phyloP scores from a whole-genome alignment of 2,797 vertebrate species.

The Falco cherrug region DNA sequence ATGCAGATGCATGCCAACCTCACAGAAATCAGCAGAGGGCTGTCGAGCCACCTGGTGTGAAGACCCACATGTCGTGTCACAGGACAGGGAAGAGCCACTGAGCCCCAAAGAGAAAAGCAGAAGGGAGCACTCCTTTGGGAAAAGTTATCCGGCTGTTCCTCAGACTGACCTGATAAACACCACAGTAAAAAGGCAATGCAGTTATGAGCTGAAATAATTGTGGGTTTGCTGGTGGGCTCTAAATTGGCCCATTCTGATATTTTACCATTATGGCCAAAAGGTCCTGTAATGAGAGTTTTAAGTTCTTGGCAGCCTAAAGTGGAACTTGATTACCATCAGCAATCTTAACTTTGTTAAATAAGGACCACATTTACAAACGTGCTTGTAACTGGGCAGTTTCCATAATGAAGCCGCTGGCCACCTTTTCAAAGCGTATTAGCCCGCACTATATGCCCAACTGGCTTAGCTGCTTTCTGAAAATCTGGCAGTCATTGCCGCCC shows the following conservation, averaged over 20 bases:
- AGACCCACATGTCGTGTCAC: background rate
- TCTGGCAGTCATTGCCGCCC: background rate
- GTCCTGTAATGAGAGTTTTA: background rate
- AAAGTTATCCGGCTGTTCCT: background rate
- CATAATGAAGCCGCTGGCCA: background rate
- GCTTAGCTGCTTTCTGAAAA: background rate
- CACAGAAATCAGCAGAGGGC: background rate
- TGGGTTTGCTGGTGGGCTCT: background rate
- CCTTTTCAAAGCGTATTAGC: background rate
- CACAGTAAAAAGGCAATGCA: background rate
- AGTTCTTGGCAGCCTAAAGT: background rate
- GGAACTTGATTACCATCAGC: background rate
- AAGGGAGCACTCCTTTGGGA: background rate
- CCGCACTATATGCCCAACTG: background rate
- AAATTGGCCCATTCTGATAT: background rate
- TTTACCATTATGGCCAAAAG: background rate
- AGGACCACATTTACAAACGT: background rate
- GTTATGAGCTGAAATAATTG: background rate
- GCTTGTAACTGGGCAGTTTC: background rate
- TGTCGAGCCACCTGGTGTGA: background rate
- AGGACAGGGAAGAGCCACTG: background rate
- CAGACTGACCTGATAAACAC: background rate
- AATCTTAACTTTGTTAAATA: conserved; percentile 13
- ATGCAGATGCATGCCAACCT: background rate
- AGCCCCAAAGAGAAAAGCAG: background rate